Evolutionary conservation across 2,797 vertebrate species (phyloP), one percentile per base, ranked within the genome.

Genomic region (Mormyrops boulengeri): DNA sequence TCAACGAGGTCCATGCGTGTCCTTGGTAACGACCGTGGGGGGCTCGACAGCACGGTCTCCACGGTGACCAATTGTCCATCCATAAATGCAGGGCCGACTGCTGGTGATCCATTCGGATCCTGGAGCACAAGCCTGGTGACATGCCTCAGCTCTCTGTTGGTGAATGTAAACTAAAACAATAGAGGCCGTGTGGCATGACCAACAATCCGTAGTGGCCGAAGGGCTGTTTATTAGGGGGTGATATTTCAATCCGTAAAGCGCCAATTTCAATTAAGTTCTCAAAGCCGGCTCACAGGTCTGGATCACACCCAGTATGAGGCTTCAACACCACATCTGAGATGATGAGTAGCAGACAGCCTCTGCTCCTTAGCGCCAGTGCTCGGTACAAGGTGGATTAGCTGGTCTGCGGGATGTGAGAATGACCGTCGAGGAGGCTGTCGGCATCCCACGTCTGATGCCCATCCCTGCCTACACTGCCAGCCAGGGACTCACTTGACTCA

Each of bases 21-120:
- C 69, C 69, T 77, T 41, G 14, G 69, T 77, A 77, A 38, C 69
- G 9, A 50, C 82, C 82, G 90, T 92, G 34, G 66, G 34, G 69
- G 6, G 1, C 19, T 73, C 17, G 34, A 41, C 34, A 41, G 34
- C 69, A 14, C 34, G 5, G 34, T 19, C 41, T 80, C 73, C 73
- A 47, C 6, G 7, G 73, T 80, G 77, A 82, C 38, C 77, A 44
- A 22, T 47, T 47, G 41, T 82, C 38, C 77, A 17, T 82, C 38
- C 77, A 47, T 82, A 82, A 47, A 22, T 11, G 6, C 17, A 44
- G 38, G 2, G 17, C 41, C 8, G 1, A 44, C 77, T n/a, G 38
- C 77, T 22, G 77, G 77, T 47, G 19, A 47, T 44, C 41, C 38
- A 47, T 47, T 47, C 7, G 19, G 77, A 19, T 47, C 47, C 7